Evolutionary conservation across 1,140 invertebrate species (phyloP).

Genomic region (Rhagoletis zephyria): DNA sequence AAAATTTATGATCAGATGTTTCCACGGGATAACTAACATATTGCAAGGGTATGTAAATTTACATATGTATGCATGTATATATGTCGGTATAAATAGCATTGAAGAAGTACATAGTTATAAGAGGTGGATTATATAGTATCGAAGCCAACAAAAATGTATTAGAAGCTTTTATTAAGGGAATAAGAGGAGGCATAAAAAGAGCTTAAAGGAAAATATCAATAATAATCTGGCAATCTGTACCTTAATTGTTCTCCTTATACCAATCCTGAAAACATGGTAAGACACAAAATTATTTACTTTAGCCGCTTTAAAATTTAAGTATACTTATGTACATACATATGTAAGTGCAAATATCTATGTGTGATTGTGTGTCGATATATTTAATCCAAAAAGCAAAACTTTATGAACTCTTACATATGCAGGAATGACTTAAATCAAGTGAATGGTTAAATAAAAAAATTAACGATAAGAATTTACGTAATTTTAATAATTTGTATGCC

Average conservation of each 20-base stretch:
- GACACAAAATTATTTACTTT: constrained; percentile 42
- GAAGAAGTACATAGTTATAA: background rate
- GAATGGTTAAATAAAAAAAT: background rate
- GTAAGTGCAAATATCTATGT: background rate
- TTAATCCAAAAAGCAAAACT: background rate
- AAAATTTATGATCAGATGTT: no score
- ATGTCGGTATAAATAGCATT: background rate
- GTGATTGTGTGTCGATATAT: background rate
- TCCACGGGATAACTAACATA: background rate
- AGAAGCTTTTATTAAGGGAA: constrained; percentile 6
- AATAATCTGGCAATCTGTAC: constrained; percentile 37
- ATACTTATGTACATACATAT: constrained; percentile 21
- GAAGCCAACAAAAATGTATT: constrained; percentile 30
- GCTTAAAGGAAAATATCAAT: background rate
- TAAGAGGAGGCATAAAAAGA: constrained; percentile 35
- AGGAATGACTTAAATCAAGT: background rate
- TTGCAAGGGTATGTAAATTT: background rate
- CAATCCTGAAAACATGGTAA: constrained; percentile 51
- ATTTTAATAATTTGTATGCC: no score
- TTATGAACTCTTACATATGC: background rate
- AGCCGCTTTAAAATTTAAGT: background rate
- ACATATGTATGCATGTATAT: background rate
- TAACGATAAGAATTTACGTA: no score
- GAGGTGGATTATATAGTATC: constrained; percentile 15
- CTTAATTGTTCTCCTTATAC: constrained; percentile 46